Base-by-base conservation (phyloP, 2,888 invertebrate genomes). In the Megamerina dolium region DNA sequence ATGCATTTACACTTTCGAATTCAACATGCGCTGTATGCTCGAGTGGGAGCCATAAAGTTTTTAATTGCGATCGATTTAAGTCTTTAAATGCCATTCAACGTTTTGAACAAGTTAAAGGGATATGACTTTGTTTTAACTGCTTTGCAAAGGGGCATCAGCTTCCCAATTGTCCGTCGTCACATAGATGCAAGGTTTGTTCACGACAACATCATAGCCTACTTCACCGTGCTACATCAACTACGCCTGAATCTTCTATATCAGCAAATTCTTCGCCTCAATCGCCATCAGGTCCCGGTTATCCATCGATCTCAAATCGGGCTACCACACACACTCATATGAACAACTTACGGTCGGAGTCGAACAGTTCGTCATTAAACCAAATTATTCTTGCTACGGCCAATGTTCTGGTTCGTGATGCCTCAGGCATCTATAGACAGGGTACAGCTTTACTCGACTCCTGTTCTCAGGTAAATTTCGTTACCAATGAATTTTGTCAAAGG, bases 401-500 rank as follows among this genome's bases (percentile, higher is more conserved):
- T 16, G 41, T 45, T 38, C 30, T 47, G 12, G 41, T 44, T 21
- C 19, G 37, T 10, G 36, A 46, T 23, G 20, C 27, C 4, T 14
- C 37, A 12, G 46, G 46, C 5, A 19, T 14, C 16, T 40, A 43
- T 20, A 27, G 46, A n/a, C 20, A 48, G 16, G 46, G 48, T 27
- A 31, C 44, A 18, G 42, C 46, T 32, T 41, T 46, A 16, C 31
- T 50, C 10, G 45, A 50, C 31, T 51, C 46, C 12, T 48, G 48
- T 16, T 51, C 41, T 5, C 48, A 48, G 26, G 32, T 43, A 16
- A 47, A 52, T 21, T 44, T 46, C 17, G 39, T 51, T 3, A 46
- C 45, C 5, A 37, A 47, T 10, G 48, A 42, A 20, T 50, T 48
- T 29, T 36, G 42, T 5, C 31, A 43, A 47, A 33, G 27, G 37